A percentile compares a stretch with the other conserved stretches of the same genome.
Conservation (phyloP, 2,797 vertebrate genomes). For the Epinephelus coioides region DNA sequence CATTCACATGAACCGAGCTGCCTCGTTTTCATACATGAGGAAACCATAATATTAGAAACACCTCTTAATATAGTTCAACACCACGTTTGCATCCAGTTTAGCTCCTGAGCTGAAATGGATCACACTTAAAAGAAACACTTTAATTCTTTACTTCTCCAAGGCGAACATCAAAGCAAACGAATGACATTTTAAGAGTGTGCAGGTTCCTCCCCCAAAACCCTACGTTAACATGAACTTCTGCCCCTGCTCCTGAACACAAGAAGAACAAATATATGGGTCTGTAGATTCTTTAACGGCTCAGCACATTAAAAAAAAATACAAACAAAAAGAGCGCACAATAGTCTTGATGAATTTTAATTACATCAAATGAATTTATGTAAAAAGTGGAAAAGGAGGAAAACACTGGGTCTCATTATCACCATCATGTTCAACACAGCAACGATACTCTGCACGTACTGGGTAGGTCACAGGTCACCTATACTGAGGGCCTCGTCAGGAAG, state of each 20-base stretch:
- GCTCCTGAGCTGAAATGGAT: background rate
- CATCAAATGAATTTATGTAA: constrained; percentile 87
- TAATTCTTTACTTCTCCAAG: background rate
- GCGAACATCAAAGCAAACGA: background rate
- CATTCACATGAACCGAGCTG: background rate
- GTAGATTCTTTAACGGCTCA: background rate
- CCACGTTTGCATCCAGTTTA: background rate
- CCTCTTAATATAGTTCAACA: background rate
- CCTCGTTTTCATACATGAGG: background rate
- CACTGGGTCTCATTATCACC: constrained; percentile 68
- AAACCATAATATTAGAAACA: background rate
- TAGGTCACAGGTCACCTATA: constrained; percentile 62
- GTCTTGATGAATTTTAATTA: constrained; percentile 79
- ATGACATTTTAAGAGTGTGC: background rate
- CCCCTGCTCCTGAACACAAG: background rate
- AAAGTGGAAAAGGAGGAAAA: constrained; percentile 84
- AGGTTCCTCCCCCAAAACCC: background rate
- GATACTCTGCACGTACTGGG: constrained; percentile 50
- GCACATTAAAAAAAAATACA: background rate
- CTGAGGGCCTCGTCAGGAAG: background rate
- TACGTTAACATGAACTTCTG: background rate
- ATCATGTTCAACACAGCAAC: constrained; percentile 70
- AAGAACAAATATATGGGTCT: background rate
- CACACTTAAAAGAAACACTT: background rate
- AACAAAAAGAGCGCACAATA: constrained; percentile 29